Conservation (phyloP, 2,888 invertebrate species). For the Coelinius sp. region DNA sequence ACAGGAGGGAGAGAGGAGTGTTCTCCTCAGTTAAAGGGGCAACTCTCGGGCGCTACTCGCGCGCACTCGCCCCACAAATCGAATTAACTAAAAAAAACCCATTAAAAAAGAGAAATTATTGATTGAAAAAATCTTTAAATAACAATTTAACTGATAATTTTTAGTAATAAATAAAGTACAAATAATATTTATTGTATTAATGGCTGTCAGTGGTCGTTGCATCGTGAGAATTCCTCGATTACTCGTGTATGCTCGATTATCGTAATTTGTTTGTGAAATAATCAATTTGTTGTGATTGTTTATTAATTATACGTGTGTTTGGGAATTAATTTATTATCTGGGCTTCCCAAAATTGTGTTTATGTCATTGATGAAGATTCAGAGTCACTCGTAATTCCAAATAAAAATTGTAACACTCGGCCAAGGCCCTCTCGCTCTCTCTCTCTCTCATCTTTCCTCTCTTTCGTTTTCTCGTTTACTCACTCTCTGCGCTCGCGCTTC, state of each 20-base stretch:
- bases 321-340: not conserved
- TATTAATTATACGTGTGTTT: not conserved
- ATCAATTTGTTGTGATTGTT: not conserved
- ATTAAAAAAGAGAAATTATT: not conserved
- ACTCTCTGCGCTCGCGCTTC: conserved; percentile 30
- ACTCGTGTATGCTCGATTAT: conserved; percentile 8
- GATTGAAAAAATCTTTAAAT: not conserved
- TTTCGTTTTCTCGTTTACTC: not conserved
- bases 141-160: not conserved
- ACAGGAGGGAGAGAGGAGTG: not conserved
- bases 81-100: not conserved
- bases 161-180: not conserved
- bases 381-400: not conserved
- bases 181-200: conserved; percentile 32
- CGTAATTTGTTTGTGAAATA: not conserved
- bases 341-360: not conserved
- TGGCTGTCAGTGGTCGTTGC: conserved; percentile 42
- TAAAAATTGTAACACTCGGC: conserved; percentile 18
- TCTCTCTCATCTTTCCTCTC: conserved; percentile 11
- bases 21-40: conserved; percentile 35
- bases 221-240: conserved; percentile 35
- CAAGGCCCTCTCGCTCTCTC: conserved; percentile 36
- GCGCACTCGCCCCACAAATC: conserved; percentile 11
- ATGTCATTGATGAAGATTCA: not conserved
- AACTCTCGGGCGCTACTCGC: conserved; percentile 23